Conservation (phyloP, 2,113 vertebrate genomes). For the Pelmatolapia mariae region DNA sequence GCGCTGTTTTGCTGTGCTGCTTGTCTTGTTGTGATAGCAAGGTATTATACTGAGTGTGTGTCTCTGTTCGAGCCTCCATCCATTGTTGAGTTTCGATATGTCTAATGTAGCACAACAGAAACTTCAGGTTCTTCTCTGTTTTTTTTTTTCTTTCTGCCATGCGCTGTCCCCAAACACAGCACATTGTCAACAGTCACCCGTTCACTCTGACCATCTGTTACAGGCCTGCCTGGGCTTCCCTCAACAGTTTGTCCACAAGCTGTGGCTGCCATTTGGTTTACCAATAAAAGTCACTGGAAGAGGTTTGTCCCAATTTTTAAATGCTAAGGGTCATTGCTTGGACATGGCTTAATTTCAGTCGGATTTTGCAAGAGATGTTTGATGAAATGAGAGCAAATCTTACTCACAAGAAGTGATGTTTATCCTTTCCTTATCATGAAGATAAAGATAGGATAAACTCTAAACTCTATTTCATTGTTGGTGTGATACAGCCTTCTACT, state of each 20-base stretch:
- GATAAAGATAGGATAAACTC: not conserved
- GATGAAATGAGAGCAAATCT: not conserved
- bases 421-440: not conserved
- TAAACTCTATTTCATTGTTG: not conserved
- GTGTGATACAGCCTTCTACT: not conserved
- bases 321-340: constrained; percentile 6
- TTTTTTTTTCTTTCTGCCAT: not conserved
- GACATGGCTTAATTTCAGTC: not conserved
- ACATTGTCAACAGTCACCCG: constrained; percentile 38
- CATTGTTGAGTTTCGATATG: not conserved
- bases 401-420: not conserved
- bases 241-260: constrained; percentile 59
- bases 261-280: constrained; percentile 55
- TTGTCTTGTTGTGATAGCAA: not conserved
- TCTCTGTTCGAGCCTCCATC: not conserved
- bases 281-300: constrained; percentile 31
- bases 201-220: constrained; percentile 61
- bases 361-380: not conserved
- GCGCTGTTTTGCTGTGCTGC: not conserved
- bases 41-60: not conserved
- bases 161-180: constrained; percentile 16
- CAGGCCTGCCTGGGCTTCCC: constrained; percentile 38
- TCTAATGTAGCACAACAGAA: constrained; percentile 20
- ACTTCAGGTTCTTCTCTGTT: constrained; percentile 13
- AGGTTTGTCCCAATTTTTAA: constrained; percentile 46